phyloP scores from a whole-genome alignment of 1,140 invertebrate genomes.

The Pseudomyrmex gracilis region DNA sequence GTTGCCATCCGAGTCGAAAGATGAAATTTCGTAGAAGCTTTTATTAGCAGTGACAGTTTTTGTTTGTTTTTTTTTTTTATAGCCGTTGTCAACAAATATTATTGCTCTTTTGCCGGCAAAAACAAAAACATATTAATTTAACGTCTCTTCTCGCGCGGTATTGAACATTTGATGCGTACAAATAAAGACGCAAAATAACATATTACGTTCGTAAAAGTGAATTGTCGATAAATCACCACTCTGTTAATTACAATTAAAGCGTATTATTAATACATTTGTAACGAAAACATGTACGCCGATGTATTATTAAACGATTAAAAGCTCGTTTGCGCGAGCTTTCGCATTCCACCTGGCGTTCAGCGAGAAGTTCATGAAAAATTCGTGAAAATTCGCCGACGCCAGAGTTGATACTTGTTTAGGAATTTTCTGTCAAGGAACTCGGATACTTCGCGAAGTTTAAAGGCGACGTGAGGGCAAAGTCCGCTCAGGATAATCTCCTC shows the following conservation, averaged over 20 bases:
- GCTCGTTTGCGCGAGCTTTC: not conserved
- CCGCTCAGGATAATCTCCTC: not conserved
- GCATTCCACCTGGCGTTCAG: not conserved
- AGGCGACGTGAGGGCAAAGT: not conserved
- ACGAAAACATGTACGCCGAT: not conserved
- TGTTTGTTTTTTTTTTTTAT: not conserved
- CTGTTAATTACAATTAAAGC: not conserved
- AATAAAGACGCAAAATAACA: conserved; percentile 19
- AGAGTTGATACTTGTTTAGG: not conserved
- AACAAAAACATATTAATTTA: conserved; percentile 27
- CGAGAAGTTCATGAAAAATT: conserved; percentile 32
- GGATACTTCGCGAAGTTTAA: not conserved
- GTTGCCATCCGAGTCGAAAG: not conserved
- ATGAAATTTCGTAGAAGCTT: not conserved
- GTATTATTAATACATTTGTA: conserved; percentile 34
- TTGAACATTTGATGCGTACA: conserved; percentile 20
- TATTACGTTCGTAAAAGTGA: conserved; percentile 8
- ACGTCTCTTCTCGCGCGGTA: not conserved
- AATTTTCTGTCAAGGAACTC: conserved; percentile 14
- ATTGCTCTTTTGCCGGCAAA: not conserved
- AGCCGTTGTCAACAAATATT: conserved; percentile 5
- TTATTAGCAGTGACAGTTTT: conserved; percentile 15
- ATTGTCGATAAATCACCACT: conserved; percentile 18
- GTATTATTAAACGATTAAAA: conserved; percentile 47
- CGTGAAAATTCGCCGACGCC: not conserved